Conservation (phyloP, 1,140 invertebrate species). For the Ptiloglossa arizonensis region DNA sequence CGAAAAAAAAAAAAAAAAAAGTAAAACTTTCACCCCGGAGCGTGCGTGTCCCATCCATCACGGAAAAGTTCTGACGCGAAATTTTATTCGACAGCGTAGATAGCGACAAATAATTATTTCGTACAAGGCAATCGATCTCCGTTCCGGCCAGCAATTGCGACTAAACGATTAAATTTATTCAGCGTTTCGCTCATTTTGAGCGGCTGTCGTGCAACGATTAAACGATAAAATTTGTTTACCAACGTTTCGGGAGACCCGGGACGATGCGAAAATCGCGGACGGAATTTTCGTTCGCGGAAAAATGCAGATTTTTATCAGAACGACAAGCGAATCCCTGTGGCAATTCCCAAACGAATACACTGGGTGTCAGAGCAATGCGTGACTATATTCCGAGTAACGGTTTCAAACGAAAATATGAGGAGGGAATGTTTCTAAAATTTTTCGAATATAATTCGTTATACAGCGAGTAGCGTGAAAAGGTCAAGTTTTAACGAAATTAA, state of each 20-base stretch:
- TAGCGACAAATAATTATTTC: conserved; percentile 8
- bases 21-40: not conserved
- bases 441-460: not conserved
- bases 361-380: conserved; percentile 2
- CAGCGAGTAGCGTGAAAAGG: too few species aligned
- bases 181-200: conserved; percentile 21
- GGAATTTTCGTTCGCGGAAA: not conserved
- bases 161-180: conserved; percentile 31
- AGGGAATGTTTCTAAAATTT: not conserved
- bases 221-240: conserved; percentile 30
- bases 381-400: not conserved
- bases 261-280: not conserved
- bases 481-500: too few species aligned
- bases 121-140: not conserved
- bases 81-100: conserved; percentile 1
- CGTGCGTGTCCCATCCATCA: not conserved
- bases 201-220: conserved; percentile 13
- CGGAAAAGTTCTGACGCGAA: not conserved
- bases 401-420: not conserved
- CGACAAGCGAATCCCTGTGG: conserved; percentile 27
- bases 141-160: not conserved
- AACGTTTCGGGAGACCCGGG: not conserved
- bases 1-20: not conserved
- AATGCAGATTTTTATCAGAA: conserved; percentile 8
- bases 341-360: conserved; percentile 18